Conservation (phyloP, 2,797 vertebrate genomes). For the Hyperoplus lanceolatus region DNA sequence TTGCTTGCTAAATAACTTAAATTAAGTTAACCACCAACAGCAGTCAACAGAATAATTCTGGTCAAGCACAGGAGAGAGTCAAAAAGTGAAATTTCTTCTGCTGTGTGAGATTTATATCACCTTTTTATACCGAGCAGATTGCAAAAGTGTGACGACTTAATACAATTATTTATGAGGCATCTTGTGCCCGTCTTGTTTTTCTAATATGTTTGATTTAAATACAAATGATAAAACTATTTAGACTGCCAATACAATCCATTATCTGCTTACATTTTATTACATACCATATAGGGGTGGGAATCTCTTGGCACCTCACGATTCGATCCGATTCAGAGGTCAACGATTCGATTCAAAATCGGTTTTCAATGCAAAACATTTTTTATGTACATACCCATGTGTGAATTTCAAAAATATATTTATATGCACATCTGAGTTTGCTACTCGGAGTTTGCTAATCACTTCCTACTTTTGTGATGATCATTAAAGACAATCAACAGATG, state of each 20-base stretch:
- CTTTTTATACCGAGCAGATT: not conserved
- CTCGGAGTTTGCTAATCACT: no score
- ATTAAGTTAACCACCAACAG: conserved; percentile 16
- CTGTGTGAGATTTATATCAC: not conserved
- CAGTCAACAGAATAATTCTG: conserved; percentile 40
- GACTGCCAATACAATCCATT: not conserved
- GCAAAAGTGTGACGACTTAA: not conserved
- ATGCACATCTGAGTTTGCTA: no score
- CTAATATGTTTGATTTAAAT: not conserved
- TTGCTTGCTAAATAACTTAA: conserved; percentile 18
- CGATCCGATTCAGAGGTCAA: no score
- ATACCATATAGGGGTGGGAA: no score
- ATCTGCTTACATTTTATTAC: not conserved
- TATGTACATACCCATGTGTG: no score
- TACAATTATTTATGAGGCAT: not conserved
- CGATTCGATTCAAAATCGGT: no score
- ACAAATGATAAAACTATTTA: not conserved
- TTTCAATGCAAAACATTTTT: no score
- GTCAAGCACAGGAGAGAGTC: not conserved
- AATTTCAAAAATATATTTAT: no score
- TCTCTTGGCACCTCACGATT: no score
- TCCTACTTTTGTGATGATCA: no score
- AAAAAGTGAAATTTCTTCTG: not conserved
- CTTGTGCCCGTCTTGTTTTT: no score
- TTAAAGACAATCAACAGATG: no score